Evolutionary conservation across 2,888 invertebrate genomes (phyloP), one percentile per base, ranked within the genome.

Genomic region (Gasteruption jaculator): DNA sequence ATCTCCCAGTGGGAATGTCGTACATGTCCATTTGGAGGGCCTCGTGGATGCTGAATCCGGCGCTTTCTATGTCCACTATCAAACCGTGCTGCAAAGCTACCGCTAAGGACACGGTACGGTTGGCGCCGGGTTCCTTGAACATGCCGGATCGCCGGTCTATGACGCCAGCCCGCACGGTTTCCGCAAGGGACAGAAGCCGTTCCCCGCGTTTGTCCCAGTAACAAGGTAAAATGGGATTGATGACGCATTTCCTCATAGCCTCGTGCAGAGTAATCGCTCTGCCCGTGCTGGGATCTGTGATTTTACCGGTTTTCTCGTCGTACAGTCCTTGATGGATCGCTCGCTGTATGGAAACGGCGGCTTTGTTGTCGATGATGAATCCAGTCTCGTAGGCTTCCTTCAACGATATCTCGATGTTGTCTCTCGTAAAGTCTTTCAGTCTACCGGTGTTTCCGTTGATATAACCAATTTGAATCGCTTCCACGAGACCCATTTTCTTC

Each of bases 251-350:
- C 33, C 91, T 78, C 61, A 90, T 85, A 2, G 90, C 83, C 72
- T 91, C 91, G 56, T 91, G 86, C 26, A 91, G 70, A 2, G 90
- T 89, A 3, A 92, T 83, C 58, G 83, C 80, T 46, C 85, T 79
- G 31, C 85, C 85, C 3, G 84, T 86, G 43, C 80, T 78, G 0
- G 88, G 86, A 72, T 94, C 92, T 24, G 83, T 78, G 36, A 94
- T 80, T 74, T 88, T 89, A 8, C 91, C 89, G 0, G 82, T 83
- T 45, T 75, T 76, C 44, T 87, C 85, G 54, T 91, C 87, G 61
- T 91, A 91, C 0, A 91, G 73, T 2, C 91, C 91, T 72, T 90
- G 86, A 65, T 90, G 90, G 38, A 92, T 79, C 1, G 89, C 88
- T 59, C 89, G 76, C 63, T 91, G 91, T 21, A 91, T 69, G 10